Base-by-base conservation (phyloP, 2,888 invertebrate genomes). In the Merodon equestris region DNA sequence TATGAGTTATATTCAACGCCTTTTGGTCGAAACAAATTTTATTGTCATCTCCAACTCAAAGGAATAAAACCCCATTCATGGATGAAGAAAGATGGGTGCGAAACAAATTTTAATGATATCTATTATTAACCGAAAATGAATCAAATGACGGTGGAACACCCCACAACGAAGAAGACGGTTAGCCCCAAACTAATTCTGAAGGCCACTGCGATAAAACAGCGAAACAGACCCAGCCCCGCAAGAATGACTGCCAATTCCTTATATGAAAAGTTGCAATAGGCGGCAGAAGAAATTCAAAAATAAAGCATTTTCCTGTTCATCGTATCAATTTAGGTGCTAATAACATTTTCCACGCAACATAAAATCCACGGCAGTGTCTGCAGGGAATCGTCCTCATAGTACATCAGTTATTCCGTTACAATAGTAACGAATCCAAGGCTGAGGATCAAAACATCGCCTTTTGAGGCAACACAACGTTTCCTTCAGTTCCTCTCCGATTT, bases 301-400 rank as follows among this genome's bases (percentile, higher is more conserved):
- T n/a, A n/a, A 71, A 64, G 56, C 66, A 45, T 17, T 50, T 66
- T 61, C 66, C 57, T 77, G 67, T 77, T 66, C 56, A 66, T 45
- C 66, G 56, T 66, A 67, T 77, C 61, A 77, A 72, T 77, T 67
- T 48, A 48, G 56, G 40, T 19, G 66, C 66, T 77, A 77, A 77
- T 77, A 72, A 61, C 61, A 61, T 61, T 72, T 66, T 57, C 72
- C 66, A 66, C 45, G 66, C 51, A 45, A 67, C 72, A 72, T 67
- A 66, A 77, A 76, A 77, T 42, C 47, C 72, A 72, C 61, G 51
- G 44, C 66, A 60, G 38, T 56, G 60, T 56, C 66, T 72, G 61
- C 54, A 66, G 57, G 56, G 40, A 56, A 51, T 48, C 56, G 61
- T 42, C 42, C 72, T 40, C n/a, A n/a, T n/a, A 44, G 48, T 13